Conservation (phyloP, 2,797 vertebrate genomes). For the Anguilla pacifica region DNA sequence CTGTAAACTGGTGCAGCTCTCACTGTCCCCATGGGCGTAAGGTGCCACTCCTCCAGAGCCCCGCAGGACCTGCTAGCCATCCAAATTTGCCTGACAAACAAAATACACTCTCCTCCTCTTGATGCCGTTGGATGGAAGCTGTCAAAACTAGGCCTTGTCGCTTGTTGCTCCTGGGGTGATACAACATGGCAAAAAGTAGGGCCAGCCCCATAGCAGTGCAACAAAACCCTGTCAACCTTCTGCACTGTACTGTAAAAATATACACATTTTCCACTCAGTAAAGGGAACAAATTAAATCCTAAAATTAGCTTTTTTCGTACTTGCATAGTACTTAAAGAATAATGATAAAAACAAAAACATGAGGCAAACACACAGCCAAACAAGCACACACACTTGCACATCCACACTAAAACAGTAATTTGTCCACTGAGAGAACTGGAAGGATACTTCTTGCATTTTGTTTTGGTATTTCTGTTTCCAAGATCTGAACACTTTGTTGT, state of each 20-base stretch:
- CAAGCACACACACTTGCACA: slow-evolving; percentile 35
- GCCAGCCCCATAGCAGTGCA: slow-evolving; percentile 34
- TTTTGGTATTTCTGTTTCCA: slow-evolving; percentile 68
- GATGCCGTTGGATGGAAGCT: neutral
- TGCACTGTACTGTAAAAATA: slow-evolving; percentile 61
- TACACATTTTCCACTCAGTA: slow-evolving; percentile 59
- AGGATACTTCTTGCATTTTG: slow-evolving; percentile 71
- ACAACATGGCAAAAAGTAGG: slow-evolving; percentile 25
- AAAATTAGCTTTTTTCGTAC: slow-evolving; percentile 74
- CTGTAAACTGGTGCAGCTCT: neutral
- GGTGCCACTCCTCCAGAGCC: slow-evolving; percentile 19
- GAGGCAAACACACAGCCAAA: slow-evolving; percentile 40
- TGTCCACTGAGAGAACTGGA: slow-evolving; percentile 65
- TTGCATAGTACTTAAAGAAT: slow-evolving; percentile 83
- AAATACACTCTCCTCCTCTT: neutral
- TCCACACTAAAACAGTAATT: slow-evolving; percentile 65
- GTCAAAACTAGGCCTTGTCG: slow-evolving; percentile 23
- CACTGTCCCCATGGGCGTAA: neutral
- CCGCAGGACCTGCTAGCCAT: neutral
- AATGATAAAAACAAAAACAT: slow-evolving; percentile 50
- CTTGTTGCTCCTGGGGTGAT: slow-evolving; percentile 41
- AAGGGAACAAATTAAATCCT: slow-evolving; percentile 70
- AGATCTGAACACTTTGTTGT: slow-evolving; percentile 68
- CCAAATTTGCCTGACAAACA: slow-evolving; percentile 17
- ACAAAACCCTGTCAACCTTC: slow-evolving; percentile 10